Evolutionary conservation across 2,113 vertebrate genomes (phyloP), one percentile per base, ranked within the genome.

Genomic region (Tenebrosternarchus preto): DNA sequence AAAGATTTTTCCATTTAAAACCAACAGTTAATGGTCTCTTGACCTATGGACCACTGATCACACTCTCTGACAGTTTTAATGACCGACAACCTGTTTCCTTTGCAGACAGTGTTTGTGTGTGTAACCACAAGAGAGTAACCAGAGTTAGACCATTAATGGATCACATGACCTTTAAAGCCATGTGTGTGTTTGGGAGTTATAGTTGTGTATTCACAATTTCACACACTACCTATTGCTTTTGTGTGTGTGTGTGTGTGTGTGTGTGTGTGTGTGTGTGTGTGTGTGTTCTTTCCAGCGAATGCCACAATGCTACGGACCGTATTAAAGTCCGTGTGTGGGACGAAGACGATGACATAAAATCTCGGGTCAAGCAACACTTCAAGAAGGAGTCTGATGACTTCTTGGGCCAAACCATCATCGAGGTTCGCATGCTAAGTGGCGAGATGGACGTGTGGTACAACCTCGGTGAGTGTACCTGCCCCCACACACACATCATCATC

Each of bases 381-480:
- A 99, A 98, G 89, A 96, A 97, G 6, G 98, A 99, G 85, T 98
- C 97, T 0, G 98, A 99, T 76, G 98, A 99, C 69, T 99, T 99
- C 82, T 92, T 99, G 24, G 98, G 98, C 55, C 98, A 99, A 89
- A 99, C 97, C 27, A 97, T 99, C 88, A 97, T 99, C 20, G 98
- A 99, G 92, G 98, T 99, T 59, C 95, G 97, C 85, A 99, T 95
- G 17, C 90, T 99, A 74, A 99, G 98, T 25, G 97, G 98, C 74
- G 97, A 99, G 88, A 99, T 99, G 98, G 98, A 99, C 56, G 98
- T 99, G 53, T 99, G 98, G 97, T 99, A 99, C 90, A 99, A 99
- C 85, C 91, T 99, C 83, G 98, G 98, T 99, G 92, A 19, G 93
- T 80, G 6, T 29, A n/a, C n/a, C 59, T n/a, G 29, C 20, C 24